A percentile compares a stretch with the other conserved stretches of the same genome.
These are phyloP conservation scores for Calidris pygmaea DNA, from an alignment of 2,113 vertebrate genomes.

Conservation along the genomic window DNA sequence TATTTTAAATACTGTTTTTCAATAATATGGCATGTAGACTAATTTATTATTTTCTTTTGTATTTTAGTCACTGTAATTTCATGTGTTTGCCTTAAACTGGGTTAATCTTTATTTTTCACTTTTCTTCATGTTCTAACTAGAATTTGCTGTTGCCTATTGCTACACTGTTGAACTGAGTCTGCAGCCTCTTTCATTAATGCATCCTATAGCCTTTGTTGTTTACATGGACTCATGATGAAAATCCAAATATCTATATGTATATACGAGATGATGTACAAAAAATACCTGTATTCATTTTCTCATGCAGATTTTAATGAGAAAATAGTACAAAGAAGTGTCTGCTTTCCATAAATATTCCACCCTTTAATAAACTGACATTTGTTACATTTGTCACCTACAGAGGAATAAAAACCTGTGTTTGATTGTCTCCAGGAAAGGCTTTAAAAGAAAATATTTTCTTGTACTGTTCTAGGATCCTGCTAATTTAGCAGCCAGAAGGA, in stretches of 20 bases:
- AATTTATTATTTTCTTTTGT: not conserved
- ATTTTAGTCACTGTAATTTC: not conserved
- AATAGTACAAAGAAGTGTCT: not conserved
- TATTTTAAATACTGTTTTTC: not conserved
- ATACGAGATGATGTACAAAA: not conserved
- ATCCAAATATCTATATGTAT: not conserved
- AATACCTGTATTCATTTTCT: not conserved
- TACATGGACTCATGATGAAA: not conserved
- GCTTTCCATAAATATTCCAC: not conserved
- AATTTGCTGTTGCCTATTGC: not conserved
- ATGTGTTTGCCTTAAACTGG: not conserved
- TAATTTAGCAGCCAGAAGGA: conserved; percentile 46
- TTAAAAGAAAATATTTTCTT: conserved; percentile 40
- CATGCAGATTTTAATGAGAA: conserved; percentile 26
- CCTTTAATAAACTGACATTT: not conserved
- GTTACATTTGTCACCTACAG: not conserved
- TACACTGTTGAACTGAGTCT: not conserved
- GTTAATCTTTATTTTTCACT: not conserved
- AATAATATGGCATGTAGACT: not conserved
- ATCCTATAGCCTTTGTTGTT: not conserved
- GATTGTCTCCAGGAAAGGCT: not conserved
- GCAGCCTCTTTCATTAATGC: not conserved
- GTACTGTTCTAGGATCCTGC: not conserved
- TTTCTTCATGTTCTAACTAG: not conserved
- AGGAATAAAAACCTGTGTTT: conserved; percentile 11